Conservation (phyloP, 2,113 vertebrate species). For the Lepus americanus region DNA sequence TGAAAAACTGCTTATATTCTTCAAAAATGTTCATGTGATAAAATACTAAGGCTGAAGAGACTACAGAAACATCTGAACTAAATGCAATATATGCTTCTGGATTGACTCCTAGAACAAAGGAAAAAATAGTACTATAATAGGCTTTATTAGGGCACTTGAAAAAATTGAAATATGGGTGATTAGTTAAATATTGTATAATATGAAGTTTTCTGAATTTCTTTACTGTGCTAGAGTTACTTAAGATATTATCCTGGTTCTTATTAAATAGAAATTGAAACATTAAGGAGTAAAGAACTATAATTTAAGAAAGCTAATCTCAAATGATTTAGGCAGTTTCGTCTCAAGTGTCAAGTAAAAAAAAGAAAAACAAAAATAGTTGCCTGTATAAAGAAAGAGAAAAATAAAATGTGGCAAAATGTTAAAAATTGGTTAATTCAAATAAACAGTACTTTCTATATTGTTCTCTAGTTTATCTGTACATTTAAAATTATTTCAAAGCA, state of each 20-base stretch:
- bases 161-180: neutral
- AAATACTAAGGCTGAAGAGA: neutral
- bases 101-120: neutral
- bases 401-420: slow-evolving; percentile 13
- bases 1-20: slow-evolving; percentile 38
- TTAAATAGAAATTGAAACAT: neutral
- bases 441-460: neutral
- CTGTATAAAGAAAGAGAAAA: slow-evolving; percentile 14
- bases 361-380: neutral
- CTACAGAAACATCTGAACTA: neutral
- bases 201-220: slow-evolving; percentile 38
- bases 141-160: neutral
- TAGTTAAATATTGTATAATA: slow-evolving; percentile 2
- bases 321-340: neutral
- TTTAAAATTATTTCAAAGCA: slow-evolving; percentile 39
- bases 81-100: neutral
- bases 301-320: neutral
- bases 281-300: neutral
- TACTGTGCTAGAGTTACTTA: neutral
- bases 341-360: no score
- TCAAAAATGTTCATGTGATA: slow-evolving; percentile 5
- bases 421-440: slow-evolving; percentile 19
- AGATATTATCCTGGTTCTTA: neutral
- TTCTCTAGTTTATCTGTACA: slow-evolving; percentile 35
- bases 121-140: neutral